Evolutionary conservation across 1,140 invertebrate species (phyloP).

Genomic region (Euwallacea fornicatus): DNA sequence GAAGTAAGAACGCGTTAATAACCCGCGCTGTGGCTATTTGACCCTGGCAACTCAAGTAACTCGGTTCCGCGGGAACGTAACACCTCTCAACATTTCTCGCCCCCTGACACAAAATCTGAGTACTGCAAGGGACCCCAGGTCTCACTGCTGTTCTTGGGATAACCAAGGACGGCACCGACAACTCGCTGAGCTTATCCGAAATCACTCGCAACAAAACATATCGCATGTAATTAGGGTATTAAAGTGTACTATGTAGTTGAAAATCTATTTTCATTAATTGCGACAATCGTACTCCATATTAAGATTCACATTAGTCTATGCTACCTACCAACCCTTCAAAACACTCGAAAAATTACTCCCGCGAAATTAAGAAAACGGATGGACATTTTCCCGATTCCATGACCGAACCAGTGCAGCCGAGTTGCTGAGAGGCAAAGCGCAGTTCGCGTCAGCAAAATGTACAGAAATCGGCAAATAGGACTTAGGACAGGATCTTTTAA

Average conservation of each 20-base stretch:
- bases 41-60: too few relatives aligned
- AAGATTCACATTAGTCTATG: neutral
- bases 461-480: neutral
- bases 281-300: neutral
- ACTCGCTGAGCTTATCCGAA: neutral
- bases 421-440: neutral
- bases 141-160: neutral
- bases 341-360: too few relatives aligned
- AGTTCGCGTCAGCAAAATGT: neutral
- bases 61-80: too few relatives aligned
- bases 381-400: neutral
- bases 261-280: neutral
- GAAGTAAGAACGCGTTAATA: too few relatives aligned
- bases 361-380: neutral
- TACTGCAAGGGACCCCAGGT: neutral
- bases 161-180: neutral
- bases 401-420: neutral
- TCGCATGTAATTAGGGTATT: neutral
- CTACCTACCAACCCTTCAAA: neutral
- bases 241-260: neutral
- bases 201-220: neutral
- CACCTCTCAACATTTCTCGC: too few relatives aligned
- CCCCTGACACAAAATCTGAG: neutral
- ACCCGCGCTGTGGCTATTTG: too few relatives aligned
- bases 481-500: too few relatives aligned